phyloP scores from a whole-genome alignment of 1,140 invertebrate genomes.

The Armadillidium nasatum region DNA sequence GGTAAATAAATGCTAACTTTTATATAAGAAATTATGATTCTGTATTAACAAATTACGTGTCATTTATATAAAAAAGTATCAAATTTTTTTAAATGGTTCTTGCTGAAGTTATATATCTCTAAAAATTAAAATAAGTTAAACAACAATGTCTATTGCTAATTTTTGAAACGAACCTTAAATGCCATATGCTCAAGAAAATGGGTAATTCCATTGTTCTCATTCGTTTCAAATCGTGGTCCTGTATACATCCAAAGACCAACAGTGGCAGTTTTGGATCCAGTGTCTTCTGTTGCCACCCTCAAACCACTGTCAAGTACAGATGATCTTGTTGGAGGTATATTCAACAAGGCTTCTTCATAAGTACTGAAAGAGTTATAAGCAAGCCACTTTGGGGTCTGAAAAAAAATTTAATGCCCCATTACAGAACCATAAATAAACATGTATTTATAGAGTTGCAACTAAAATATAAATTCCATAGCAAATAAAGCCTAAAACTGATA shows the following conservation, averaged over 20 bases:
- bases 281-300: slow-evolving; percentile 91
- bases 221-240: slow-evolving; percentile 91
- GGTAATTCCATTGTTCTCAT: slow-evolving; percentile 94
- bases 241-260: slow-evolving; percentile 99
- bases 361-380: slow-evolving; percentile 39
- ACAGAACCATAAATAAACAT: no score
- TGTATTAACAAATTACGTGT: not conserved
- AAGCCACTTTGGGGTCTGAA: slow-evolving; percentile 28
- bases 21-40: not conserved
- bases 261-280: slow-evolving; percentile 88
- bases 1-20: not conserved
- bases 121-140: not conserved
- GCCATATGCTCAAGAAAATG: slow-evolving; percentile 99
- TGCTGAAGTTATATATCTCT: not conserved
- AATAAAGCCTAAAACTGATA: no score
- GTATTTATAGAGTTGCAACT: no score
- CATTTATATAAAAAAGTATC: not conserved
- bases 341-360: slow-evolving; percentile 55
- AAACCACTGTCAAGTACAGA: slow-evolving; percentile 84
- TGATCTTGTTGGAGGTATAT: slow-evolving; percentile 85
- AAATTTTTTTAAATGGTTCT: not conserved
- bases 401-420: not conserved
- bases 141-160: not conserved
- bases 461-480: no score
- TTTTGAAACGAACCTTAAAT: slow-evolving; percentile 69